Evolutionary conservation across 1,140 invertebrate species (phyloP), one percentile per base, ranked within the genome.

Genomic region (Cyphomyrmex costatus): DNA sequence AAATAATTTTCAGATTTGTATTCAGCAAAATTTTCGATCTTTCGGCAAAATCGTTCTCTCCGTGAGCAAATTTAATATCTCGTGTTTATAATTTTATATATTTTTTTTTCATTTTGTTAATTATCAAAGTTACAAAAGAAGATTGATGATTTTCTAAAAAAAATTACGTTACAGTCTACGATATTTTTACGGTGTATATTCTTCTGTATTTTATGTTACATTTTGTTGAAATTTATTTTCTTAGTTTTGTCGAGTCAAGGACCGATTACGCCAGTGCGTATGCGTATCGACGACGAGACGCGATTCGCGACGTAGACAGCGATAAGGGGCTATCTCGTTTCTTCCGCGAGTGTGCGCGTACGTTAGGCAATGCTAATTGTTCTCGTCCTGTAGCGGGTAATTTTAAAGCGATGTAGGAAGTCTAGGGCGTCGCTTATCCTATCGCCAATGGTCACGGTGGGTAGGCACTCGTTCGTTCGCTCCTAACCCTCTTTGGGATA

Each of bases 321-420:
- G 88, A 91, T 87, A 68, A 85, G 73, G 85, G 46, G 84, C 78
- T 93, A 92, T 93, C 92, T 84, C 27, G 42, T 74, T 91, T 49
- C 30, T 42, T 42, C 60, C 49, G 21, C 46, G 66, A 33, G 30
- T 63, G 49, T 73, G 61, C 36, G 86, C 42, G 33, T 86, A 89
- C 74, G 68, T 56, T 42, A 68, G 36, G 36, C 68, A 84, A 82
- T 84, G 92, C 88, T 93, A 93, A 93, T 93, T 93, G 93, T 87
- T 85, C 78, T 49, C 91, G 88, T 93, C 90, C 89, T 89, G 87
- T 65, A 60, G 73, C 77, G 78, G 74, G 92, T 93, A 93, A 94
- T 93, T 94, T 93, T 93, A 89, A 92, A 91, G 71, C 89, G 71
- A 88, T 92, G 91, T 93, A 93, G 92, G 92, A 93, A 94, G 92